Conservation (phyloP, 2,113 vertebrate species). For the Malaclemys terrapin region DNA sequence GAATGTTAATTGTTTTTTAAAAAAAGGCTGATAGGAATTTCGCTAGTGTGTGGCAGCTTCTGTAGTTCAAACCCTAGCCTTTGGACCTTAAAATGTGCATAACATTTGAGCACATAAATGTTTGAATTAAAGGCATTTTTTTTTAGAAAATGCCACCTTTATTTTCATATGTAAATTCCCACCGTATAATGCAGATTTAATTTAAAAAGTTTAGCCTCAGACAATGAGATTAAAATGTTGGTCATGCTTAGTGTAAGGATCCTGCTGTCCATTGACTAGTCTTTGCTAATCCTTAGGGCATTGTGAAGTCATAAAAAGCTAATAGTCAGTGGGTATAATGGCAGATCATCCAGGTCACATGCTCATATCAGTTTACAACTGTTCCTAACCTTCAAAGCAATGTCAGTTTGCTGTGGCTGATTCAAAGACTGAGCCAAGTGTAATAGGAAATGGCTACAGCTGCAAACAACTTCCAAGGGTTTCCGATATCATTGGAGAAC, state of each 20-base stretch:
- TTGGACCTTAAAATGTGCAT: background rate
- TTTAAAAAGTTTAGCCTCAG: background rate
- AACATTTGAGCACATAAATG: background rate
- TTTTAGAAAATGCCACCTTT: background rate
- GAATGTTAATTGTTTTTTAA: background rate
- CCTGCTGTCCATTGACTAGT: slow-evolving; percentile 24
- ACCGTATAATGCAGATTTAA: background rate
- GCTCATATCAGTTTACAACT: slow-evolving; percentile 58
- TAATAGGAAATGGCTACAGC: slow-evolving; percentile 85
- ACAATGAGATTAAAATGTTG: background rate
- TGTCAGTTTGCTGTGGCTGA: slow-evolving; percentile 68
- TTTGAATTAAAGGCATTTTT: background rate
- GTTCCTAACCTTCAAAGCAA: slow-evolving; percentile 47
- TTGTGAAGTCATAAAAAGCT: slow-evolving; percentile 34
- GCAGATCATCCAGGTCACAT: background rate
- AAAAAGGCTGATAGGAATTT: background rate
- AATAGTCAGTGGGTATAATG: background rate
- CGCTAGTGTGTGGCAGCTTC: background rate
- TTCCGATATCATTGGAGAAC: slow-evolving; percentile 79
- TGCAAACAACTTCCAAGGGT: slow-evolving; percentile 88
- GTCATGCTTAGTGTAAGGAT: background rate
- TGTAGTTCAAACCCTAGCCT: background rate
- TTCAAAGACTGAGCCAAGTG: slow-evolving; percentile 69
- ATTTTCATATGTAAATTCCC: background rate
- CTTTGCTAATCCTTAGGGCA: slow-evolving; percentile 36